Conservation (phyloP, 92 coral and sea anemone genomes). For the Zoanthus sociatus region DNA sequence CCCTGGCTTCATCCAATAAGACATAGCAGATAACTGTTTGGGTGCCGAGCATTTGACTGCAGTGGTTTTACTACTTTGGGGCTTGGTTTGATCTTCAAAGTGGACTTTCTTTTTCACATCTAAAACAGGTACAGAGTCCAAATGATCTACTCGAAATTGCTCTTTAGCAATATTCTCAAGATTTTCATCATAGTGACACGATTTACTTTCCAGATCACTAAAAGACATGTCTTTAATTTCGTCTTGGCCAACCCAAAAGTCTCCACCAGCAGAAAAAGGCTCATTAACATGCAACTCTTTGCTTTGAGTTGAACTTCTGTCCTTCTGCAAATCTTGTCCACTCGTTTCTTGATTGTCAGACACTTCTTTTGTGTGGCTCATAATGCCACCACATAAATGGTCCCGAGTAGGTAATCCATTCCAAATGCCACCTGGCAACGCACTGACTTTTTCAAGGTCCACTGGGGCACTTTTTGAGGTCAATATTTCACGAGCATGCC, state of each 20-base stretch:
- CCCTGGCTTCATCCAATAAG: constrained; percentile 80
- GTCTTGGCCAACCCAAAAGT: constrained; percentile 84
- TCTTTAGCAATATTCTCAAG: background rate
- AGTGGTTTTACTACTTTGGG: constrained; percentile 3
- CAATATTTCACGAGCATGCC: constrained; percentile 85
- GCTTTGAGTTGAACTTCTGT: background rate
- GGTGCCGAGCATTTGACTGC: constrained; percentile 7
- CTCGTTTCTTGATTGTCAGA: background rate
- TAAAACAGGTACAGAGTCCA: background rate
- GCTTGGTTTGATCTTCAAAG: constrained; percentile 17
- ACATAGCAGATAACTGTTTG: constrained; percentile 61
- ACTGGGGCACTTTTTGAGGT: constrained; percentile 78
- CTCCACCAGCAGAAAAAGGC: constrained; percentile 40
- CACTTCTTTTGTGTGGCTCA: background rate
- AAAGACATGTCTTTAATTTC: constrained; percentile 70
- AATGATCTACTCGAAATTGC: background rate
- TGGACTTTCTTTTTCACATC: constrained; percentile 26
- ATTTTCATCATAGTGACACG: background rate
- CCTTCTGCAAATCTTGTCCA: background rate
- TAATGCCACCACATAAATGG: constrained; percentile 15
- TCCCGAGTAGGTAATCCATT: constrained; percentile 62
- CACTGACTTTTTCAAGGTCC: constrained; percentile 53
- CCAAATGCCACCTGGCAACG: constrained; percentile 95
- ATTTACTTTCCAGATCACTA: constrained; percentile 17
- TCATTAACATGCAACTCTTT: background rate